Conservation (phyloP, 2,113 vertebrate species). For the Chrysemys picta region DNA sequence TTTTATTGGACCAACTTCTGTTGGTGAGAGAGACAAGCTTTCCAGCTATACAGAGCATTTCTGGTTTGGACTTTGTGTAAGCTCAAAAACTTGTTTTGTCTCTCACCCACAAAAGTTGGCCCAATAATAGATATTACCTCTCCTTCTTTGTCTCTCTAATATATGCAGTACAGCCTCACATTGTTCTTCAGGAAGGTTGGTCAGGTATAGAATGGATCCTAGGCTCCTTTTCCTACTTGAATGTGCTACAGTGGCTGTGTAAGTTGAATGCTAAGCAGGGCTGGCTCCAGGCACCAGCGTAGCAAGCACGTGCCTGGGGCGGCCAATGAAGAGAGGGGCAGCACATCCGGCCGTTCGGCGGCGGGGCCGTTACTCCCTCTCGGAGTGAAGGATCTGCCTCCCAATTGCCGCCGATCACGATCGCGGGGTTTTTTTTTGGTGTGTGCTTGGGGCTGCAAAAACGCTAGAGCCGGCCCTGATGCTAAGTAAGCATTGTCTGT, state of each 20-base stretch:
- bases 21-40: neutral
- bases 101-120: neutral
- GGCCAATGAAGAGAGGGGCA: too few relatives aligned
- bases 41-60: neutral
- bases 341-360: too few relatives aligned
- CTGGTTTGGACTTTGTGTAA: neutral
- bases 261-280: neutral
- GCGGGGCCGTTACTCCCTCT: too few relatives aligned
- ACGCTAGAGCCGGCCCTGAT: too few relatives aligned
- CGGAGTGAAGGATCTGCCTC: too few relatives aligned
- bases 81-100: neutral
- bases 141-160: neutral
- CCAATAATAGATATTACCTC: neutral
- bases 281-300: too few relatives aligned
- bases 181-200: neutral
- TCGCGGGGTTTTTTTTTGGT: too few relatives aligned
- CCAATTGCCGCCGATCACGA: too few relatives aligned
- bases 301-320: too few relatives aligned
- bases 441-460: too few relatives aligned
- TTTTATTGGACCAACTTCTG: neutral
- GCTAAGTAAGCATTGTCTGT: neutral
- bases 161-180: accelerated
- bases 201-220: neutral
- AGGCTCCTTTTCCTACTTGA: neutral
- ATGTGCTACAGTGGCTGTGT: too few relatives aligned